Conservation (phyloP, 2,888 invertebrate genomes). For the Cheilosia pagana region DNA sequence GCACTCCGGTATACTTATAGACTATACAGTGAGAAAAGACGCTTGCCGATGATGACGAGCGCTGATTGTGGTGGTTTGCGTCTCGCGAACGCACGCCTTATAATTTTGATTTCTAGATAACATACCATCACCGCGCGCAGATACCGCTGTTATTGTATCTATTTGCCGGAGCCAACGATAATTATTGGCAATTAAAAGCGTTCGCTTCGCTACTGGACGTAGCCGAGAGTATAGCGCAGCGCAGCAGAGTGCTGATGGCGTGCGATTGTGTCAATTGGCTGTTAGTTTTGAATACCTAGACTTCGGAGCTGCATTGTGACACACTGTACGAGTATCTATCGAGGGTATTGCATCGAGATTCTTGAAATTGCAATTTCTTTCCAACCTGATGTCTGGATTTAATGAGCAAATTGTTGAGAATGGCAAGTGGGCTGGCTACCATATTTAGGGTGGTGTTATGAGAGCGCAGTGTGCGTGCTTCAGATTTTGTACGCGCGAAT, state of each 20-base stretch:
- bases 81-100: constrained; percentile 58
- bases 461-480: constrained; percentile 36
- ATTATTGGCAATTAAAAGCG: constrained; percentile 68
- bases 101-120: constrained; percentile 69
- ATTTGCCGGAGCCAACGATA: constrained; percentile 34
- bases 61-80: constrained; percentile 43
- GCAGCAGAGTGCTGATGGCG: constrained; percentile 15
- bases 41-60: constrained; percentile 43
- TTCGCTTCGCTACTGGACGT: constrained; percentile 36
- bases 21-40: constrained; percentile 16
- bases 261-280: constrained; percentile 59
- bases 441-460: constrained; percentile 53
- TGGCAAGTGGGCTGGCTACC: constrained; percentile 47
- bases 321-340: neutral
- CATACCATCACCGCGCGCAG: constrained; percentile 21
- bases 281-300: constrained; percentile 47
- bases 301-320: neutral
- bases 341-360: constrained; percentile 31
- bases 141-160: constrained; percentile 14
- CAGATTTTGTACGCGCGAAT: constrained; percentile 32
- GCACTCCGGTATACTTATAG: constrained; percentile 44
- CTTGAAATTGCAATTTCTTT: constrained; percentile 6
- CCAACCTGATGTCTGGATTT: constrained; percentile 27
- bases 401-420: constrained; percentile 52
- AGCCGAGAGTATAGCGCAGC: constrained; percentile 19